These are phyloP conservation scores for Calliphora vomitoria DNA, from an alignment of 2,888 invertebrate species.

Conservation along the genomic window DNA sequence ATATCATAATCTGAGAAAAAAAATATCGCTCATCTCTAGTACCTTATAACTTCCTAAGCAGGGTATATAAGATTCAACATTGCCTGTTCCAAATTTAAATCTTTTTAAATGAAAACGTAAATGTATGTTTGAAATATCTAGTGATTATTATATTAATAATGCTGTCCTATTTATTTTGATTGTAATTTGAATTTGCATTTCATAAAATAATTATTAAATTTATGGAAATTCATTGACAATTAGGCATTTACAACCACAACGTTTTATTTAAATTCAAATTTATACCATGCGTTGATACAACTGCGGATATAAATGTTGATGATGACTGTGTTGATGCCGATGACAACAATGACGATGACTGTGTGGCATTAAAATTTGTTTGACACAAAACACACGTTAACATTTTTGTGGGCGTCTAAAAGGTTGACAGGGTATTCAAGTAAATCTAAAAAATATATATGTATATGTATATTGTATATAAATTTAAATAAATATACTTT, in stretches of 20 bases:
- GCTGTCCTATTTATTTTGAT: not conserved
- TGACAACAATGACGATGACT: not conserved
- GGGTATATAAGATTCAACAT: too few species aligned
- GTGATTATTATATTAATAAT: not conserved
- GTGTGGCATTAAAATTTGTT: not conserved
- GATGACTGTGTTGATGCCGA: not conserved
- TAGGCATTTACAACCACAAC: slow-evolving; percentile 32
- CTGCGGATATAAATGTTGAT: not conserved
- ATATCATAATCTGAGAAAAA: too few species aligned
- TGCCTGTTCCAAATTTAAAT: too few species aligned
- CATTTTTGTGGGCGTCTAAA: slow-evolving; percentile 9
- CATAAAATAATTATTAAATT: slow-evolving; percentile 5
- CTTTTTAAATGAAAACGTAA: too few species aligned
- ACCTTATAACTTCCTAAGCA: too few species aligned
- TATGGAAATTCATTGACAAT: slow-evolving; percentile 45
- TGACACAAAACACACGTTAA: not conserved
- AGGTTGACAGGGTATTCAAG: slow-evolving; percentile 3
- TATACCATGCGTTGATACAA: not conserved
- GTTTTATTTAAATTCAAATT: slow-evolving; percentile 37
- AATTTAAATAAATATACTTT: slow-evolving; percentile 3
- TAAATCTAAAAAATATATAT: not conserved
- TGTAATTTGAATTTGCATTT: not conserved
- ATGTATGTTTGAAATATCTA: too few species aligned
- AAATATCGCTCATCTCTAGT: too few species aligned
- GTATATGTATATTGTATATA: too few species aligned